Base-by-base conservation (phyloP, 2,797 vertebrate genomes). In the Merluccius polli region DNA sequence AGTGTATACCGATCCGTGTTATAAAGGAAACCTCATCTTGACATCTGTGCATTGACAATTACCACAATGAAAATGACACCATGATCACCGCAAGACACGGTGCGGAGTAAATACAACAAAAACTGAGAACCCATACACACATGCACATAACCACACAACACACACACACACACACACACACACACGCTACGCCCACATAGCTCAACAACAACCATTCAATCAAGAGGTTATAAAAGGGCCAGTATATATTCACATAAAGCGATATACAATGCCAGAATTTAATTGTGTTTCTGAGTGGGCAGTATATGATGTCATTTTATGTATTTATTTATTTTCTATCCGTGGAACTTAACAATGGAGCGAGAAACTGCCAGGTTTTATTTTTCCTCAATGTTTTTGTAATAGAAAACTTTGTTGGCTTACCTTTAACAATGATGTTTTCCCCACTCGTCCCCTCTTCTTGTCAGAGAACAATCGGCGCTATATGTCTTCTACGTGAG, bases 211-310 rank as follows among this genome's bases (percentile, higher is more conserved):
- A 80, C 74, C 73, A 71, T 78, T 81, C 33, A 84, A 13, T 82
- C 71, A 79, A 70, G 84, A 44, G 78, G 82, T 84, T 76, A 71
- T 5, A 79, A 70, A 77, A 1, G 12, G 12, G 29, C n/a, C 5
- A 38, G 32, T 44, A 69, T 69, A 59, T 32, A 72, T 87, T 78
- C 87, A 85, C 83, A 76, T 24, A 74, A 82, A 35, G 13, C 65
- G 16, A 65, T 48, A 70, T 35, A 68, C 29, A 18, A 52, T 41
- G 21, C 18, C n/a, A n/a, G n/a, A 7, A 74, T 76, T 74, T 59
- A n/a, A 78, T 80, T 78, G 38, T 83, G 71, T 69, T n/a, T n/a
- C n/a, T n/a, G n/a, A 86, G 82, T 80, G 27, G 52, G 70, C 41
- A 85, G 38, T 29, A 69, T 80, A 71, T 48, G 31, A 21, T 33